Base-by-base conservation (phyloP, 64 coral and sea anemone species). In the Montipora efflorescens region DNA sequence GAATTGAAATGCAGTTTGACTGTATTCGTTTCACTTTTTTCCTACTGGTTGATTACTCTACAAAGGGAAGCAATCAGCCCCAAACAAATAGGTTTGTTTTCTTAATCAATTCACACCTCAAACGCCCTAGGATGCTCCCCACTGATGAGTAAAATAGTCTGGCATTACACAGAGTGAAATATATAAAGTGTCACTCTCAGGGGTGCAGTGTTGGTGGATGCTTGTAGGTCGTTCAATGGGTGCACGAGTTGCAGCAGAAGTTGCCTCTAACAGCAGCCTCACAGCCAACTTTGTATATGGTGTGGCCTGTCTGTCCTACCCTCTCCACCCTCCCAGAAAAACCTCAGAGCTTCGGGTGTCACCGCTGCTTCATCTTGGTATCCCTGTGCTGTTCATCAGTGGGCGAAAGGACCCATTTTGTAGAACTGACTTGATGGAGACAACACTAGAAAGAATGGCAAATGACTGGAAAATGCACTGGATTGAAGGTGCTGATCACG, bases 361-460 rank as follows among this genome's bases (percentile, higher is more conserved):
- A 68, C 91, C 98, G 47, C 22, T 99, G n/a, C 91, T 99, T 79
- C 95, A 94, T 20, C 88, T 99, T 47, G 92, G 95, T 10, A 80
- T 99, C 25, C 98, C 98, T 72, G 92, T 89, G n/a, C 45, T 99
- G 52, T 99, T 99, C 90, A 87, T 99, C 5, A 99, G 98, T 92
- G 98, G 98, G 15, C 96, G 95, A 51, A 94, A 96, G 53, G 98
- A 99, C 75, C 84, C 90, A 75, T 84, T 94, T 28, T 99, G 95
- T 43, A 72, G 89, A 10, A 67, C 76, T 49, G 98, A 99, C 51
- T 89, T 99, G 45, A 99, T 99, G 98, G 95, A 96, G 25, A 78
- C 76, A 48, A 80, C 91, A 19, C 74, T 99, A 62, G 90, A 92
- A 47, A 96, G 85, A 66, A 91, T 99, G 89, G 92, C 83, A 76